Evolutionary conservation across 2,888 invertebrate species (phyloP).

Genomic region (Lycocerus yunnanus): DNA sequence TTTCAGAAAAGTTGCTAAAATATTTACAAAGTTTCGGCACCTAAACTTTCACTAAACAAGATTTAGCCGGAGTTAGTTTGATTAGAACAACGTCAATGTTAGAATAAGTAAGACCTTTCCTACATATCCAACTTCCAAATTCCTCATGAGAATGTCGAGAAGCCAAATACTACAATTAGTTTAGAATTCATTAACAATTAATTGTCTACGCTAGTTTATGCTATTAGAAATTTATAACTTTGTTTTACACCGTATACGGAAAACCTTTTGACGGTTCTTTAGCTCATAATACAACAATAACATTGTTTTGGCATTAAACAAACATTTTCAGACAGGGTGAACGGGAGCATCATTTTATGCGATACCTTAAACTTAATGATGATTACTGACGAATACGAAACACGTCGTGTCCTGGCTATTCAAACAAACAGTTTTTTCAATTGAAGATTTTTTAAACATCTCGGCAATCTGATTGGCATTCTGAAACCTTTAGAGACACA

Average conservation of each 20-base stretch:
- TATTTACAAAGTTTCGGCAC: not conserved
- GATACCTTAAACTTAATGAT: no score
- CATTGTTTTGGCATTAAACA: not conserved
- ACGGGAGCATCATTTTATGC: no score
- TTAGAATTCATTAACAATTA: not conserved
- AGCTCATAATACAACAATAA: not conserved
- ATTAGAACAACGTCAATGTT: not conserved
- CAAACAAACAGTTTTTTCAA: not conserved
- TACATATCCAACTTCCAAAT: not conserved
- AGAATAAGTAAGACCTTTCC: not conserved
- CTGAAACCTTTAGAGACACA: not conserved
- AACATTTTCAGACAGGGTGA: not conserved
- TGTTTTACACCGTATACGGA: not conserved
- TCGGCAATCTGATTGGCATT: not conserved
- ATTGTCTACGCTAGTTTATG: not conserved
- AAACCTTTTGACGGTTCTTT: not conserved
- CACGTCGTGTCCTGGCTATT: no score
- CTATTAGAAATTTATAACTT: not conserved
- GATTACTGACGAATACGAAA: no score
- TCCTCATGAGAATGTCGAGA: not conserved
- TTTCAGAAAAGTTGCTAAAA: not conserved
- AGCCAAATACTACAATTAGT: not conserved
- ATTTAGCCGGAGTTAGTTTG: not conserved
- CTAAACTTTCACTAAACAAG: not conserved
- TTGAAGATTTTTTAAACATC: not conserved